These are phyloP conservation scores for Limosa lapponica DNA, from an alignment of 2,797 vertebrate species.

Conservation along the genomic window DNA sequence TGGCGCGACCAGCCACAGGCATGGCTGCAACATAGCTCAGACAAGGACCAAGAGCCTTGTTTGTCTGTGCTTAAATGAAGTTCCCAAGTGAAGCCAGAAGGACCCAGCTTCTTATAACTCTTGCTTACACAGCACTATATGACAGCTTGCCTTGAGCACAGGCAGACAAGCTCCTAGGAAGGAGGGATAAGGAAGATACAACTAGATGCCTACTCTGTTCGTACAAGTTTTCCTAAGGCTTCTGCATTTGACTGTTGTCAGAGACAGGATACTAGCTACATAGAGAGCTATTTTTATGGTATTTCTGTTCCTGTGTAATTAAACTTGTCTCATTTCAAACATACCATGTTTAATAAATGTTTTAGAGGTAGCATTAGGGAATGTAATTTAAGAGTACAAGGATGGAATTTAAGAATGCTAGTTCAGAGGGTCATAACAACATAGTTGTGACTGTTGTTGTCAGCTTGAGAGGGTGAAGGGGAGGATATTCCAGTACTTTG, in stretches of 20 bases:
- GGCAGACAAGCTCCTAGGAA: not conserved
- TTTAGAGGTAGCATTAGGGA: not conserved
- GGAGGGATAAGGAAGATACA: not conserved
- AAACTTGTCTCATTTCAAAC: not conserved
- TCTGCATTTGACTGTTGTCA: not conserved
- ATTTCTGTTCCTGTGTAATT: not conserved
- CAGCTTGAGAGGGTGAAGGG: not conserved
- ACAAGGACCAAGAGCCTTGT: not conserved
- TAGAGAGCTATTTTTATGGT: not conserved
- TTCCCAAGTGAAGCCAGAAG: not conserved
- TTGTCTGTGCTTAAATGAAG: not conserved
- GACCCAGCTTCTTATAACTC: not conserved
- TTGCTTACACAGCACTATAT: not conserved
- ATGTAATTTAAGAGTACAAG: not conserved
- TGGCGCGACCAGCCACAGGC: fast-evolving
- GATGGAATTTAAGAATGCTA: not conserved
- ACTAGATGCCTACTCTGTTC: not conserved
- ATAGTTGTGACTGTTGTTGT: not conserved
- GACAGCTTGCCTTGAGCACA: not conserved
- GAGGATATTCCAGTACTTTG: not conserved
- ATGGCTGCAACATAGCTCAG: fast-evolving
- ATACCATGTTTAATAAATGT: not conserved
- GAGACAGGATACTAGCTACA: not conserved
- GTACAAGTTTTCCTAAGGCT: not conserved
- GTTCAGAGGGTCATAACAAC: not conserved